A percentile compares a stretch with the other conserved stretches of the same genome.
Evolutionary conservation across 1,140 invertebrate species (phyloP).

Genomic region (Phymorhynchus buccinoides): DNA sequence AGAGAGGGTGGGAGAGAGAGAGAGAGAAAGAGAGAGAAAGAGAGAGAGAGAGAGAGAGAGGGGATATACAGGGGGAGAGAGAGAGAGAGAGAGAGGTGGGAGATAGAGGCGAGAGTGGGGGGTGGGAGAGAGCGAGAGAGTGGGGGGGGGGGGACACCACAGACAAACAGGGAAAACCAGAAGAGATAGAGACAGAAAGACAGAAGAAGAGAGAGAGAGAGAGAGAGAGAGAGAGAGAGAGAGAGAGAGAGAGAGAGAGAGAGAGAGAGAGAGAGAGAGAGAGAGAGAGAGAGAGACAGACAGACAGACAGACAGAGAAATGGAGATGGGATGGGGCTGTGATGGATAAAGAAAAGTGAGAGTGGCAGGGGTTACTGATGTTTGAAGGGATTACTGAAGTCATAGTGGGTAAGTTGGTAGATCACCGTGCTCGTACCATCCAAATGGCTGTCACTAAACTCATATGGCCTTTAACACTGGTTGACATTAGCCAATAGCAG

Average conservation of each 20-base stretch:
- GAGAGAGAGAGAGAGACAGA: constrained; percentile 18
- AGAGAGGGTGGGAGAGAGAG: too few relatives aligned
- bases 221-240: neutral
- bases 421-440: too few relatives aligned
- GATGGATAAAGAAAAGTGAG: too few relatives aligned
- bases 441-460: too few relatives aligned
- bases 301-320: too few relatives aligned
- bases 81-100: neutral
- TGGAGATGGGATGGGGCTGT: too few relatives aligned
- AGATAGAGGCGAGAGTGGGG: neutral
- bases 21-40: neutral
- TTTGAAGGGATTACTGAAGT: too few relatives aligned
- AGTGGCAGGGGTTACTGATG: too few relatives aligned
- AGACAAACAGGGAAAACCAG: neutral
- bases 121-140: neutral
- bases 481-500: too few relatives aligned
- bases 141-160: neutral
- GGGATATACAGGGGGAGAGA: neutral
- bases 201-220: neutral
- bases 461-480: too few relatives aligned
- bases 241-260: neutral
- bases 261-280: constrained; percentile 15
- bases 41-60: neutral
- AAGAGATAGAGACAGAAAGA: neutral
- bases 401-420: too few relatives aligned